These are phyloP conservation scores for Poeciliopsis prolifica DNA, from an alignment of 2,113 vertebrate species.

Conservation along the genomic window DNA sequence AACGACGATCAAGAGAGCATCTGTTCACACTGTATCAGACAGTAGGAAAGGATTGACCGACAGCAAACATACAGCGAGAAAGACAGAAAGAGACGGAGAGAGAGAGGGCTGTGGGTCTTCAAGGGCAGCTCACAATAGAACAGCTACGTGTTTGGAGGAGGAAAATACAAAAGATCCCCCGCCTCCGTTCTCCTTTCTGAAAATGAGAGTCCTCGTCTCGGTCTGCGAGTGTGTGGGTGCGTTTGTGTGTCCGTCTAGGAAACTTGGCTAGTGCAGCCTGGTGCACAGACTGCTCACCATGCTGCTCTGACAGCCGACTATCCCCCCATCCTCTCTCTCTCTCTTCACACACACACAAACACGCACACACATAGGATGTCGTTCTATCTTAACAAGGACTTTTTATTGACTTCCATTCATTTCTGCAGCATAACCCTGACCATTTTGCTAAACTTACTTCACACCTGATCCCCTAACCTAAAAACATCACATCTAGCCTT, in stretches of 20 bases:
- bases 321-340: conserved; percentile 18
- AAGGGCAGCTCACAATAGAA: conserved; percentile 75
- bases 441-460: no score
- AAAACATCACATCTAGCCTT: no score
- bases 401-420: no score
- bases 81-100: not conserved
- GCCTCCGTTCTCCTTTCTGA: conserved; percentile 63
- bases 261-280: conserved; percentile 70
- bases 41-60: conserved; percentile 55
- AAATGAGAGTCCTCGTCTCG: conserved; percentile 65
- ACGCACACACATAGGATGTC: no score
- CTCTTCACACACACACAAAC: conserved; percentile 7
- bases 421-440: no score
- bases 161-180: conserved; percentile 69
- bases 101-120: conserved; percentile 57
- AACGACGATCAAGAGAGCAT: conserved; percentile 79
- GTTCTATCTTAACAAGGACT: no score
- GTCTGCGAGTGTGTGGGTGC: conserved; percentile 64
- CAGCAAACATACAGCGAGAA: conserved; percentile 30
- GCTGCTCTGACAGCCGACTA: conserved; percentile 65
- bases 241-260: conserved; percentile 66
- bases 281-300: conserved; percentile 72
- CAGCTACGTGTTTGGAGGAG: conserved; percentile 63
- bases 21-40: conserved; percentile 73
- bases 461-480: no score